Evolutionary conservation across 1,140 invertebrate species (phyloP), one percentile per base, ranked within the genome.

Genomic region (Lordiphosa collinella): DNA sequence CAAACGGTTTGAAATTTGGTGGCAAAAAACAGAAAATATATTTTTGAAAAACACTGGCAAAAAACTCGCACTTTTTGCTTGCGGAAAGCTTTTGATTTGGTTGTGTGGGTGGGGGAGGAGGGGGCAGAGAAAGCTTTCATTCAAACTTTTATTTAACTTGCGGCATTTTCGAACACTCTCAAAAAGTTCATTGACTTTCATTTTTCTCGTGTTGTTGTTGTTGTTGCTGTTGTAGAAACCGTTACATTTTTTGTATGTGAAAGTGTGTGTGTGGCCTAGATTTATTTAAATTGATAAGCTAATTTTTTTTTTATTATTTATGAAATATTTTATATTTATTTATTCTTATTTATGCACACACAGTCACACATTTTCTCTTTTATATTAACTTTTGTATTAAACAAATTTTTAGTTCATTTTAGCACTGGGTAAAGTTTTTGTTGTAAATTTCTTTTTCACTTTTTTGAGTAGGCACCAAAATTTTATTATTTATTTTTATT

Each of bases 1-100:
- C 25, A 63, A 50, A 71, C 78, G 78, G 72, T 84, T 60, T 76
- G 53, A 56, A 69, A 64, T 63, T 73, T 63, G 67, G 58, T 58
- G 60, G 54, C 73, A 73, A 69, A 69, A 78, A 76, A 44, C 29
- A 54, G 51, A 56, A 57, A 73, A 69, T 64, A 85, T 59, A 49
- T 66, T 84, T 76, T 72, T 65, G 78, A 84, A 84, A 84, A 84
- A 84, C 78, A 84, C 78, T 84, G 84, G 56, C 41, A 85, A 80
- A 80, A 84, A 84, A 84, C 78, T 84, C 78, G 69, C 78, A 72
- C 78, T 57, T 65, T 66, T 25, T 10, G 16, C 37, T 16, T 31
- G 13, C n/a, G 48, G 7, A 51, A 54, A 64, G 32, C 46, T 61
- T 53, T 62, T 53, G 13, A 10, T 44, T 3, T 44, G 25, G 41